Base-by-base conservation (phyloP, 1,140 invertebrate genomes). In the Daktulosphaira vitifoliae region DNA sequence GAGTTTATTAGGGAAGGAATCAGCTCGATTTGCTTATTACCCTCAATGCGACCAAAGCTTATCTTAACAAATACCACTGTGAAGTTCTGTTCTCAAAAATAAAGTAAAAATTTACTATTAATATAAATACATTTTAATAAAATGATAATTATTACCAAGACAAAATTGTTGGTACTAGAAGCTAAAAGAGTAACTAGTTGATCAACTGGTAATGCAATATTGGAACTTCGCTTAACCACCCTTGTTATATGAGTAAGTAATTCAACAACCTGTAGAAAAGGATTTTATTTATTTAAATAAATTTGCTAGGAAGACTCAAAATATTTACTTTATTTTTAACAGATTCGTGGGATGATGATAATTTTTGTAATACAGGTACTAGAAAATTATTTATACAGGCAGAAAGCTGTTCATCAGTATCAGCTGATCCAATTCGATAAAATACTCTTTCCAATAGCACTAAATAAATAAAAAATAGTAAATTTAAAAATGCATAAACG, bases 81-180 rank as follows among this genome's bases (percentile, higher is more conserved):
- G 73, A 96, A 95, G 77, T 96, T 96, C 85, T 93, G 77, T n/a
- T n/a, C n/a, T n/a, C n/a, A n/a, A n/a, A n/a, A n/a, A n/a, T 23
- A 84, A 81, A 68, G 71, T 68, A 74, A 69, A 48, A 15, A 62
- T 25, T 13, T 8, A 62, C 29, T 11, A 33, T 33, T 33, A 33
- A 33, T 6, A 33, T 33, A 46, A 29, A 48, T 23, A 20, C n/a
- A 65, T 49, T 11, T 22, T 25, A 23, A 48, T 50, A 26, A 16
- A 65, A 16, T 25, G 13, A 48, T 16, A 7, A 66, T 26, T 38
- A n/a, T 80, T 80, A 90, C 88, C 71, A 85, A 87, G 62, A 92
- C 84, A 79, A 92, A 92, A 53, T 86, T 85, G 70, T 86, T 87
- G 7, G 85, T 82, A 68, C 79, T 46, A 0, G 18, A 39, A 4